Evolutionary conservation across 2,888 invertebrate genomes (phyloP).

Genomic region (Tillus elongatus): DNA sequence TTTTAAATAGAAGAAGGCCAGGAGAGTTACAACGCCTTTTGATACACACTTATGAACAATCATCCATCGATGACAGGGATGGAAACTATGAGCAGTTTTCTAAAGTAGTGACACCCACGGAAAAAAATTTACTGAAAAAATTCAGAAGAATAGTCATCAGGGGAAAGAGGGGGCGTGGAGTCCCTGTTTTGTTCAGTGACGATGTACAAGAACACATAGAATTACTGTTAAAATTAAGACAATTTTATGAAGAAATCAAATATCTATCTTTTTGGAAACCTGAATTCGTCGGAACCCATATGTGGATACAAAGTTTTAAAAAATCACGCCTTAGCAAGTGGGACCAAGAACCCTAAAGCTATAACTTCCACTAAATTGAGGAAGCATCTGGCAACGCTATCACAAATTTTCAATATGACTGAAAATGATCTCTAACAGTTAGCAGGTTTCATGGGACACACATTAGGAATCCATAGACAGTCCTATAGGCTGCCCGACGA

Average conservation of each 20-base stretch:
- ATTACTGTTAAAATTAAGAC: slow-evolving; percentile 14
- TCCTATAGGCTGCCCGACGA: slow-evolving; percentile 19
- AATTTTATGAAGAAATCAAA: slow-evolving; percentile 16
- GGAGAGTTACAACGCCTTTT: slow-evolving; percentile 23
- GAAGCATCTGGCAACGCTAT: slow-evolving; percentile 23
- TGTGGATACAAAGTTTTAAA: slow-evolving; percentile 22
- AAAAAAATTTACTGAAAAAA: slow-evolving; percentile 18
- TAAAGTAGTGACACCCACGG: slow-evolving; percentile 15
- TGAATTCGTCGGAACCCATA: slow-evolving; percentile 14
- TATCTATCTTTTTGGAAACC: slow-evolving; percentile 19
- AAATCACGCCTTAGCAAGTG: slow-evolving; percentile 20
- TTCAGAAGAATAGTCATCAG: slow-evolving; percentile 19
- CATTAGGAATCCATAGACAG: slow-evolving; percentile 17
- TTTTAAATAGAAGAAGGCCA: slow-evolving; percentile 23
- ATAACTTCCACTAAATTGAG: slow-evolving; percentile 20
- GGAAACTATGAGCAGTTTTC: slow-evolving; percentile 18
- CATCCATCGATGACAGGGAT: slow-evolving; percentile 7
- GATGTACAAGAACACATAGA: slow-evolving; percentile 23
- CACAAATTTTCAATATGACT: slow-evolving; percentile 23
- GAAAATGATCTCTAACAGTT: slow-evolving; percentile 23
- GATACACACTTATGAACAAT: slow-evolving; percentile 15
- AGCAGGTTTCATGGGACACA: slow-evolving; percentile 23
- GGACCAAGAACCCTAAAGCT: slow-evolving; percentile 17
- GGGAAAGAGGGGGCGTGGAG: no score
- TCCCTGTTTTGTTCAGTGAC: slow-evolving; percentile 23